Evolutionary conservation across 2,888 invertebrate species (phyloP).

Genomic region (Napeogenes inachia): DNA sequence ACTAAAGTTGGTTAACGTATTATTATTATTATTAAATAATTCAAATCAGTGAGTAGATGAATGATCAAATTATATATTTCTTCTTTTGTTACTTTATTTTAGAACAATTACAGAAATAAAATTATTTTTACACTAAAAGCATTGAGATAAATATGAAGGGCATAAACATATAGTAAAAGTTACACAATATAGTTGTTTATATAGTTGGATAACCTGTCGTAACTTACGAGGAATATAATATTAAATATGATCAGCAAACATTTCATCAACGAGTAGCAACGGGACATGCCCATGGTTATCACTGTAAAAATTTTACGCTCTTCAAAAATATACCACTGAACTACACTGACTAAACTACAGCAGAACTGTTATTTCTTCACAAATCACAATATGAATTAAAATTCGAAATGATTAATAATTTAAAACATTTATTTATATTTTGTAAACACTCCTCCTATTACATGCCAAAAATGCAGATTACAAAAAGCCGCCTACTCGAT

Average conservation of each 20-base stretch:
- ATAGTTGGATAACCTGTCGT: too few relatives aligned
- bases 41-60: too few relatives aligned
- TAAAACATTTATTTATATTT: slow-evolving; percentile 23
- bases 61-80: too few relatives aligned
- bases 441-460: slow-evolving; percentile 22
- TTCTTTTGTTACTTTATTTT: too few relatives aligned
- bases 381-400: not conserved
- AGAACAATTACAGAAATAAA: too few relatives aligned
- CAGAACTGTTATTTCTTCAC: not conserved
- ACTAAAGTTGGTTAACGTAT: too few relatives aligned
- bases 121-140: too few relatives aligned
- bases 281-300: slow-evolving; percentile 80
- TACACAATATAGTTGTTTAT: too few relatives aligned
- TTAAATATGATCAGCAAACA: slow-evolving; percentile 84
- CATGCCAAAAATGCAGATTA: not conserved
- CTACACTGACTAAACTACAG: not conserved
- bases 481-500: not conserved
- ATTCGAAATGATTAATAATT: not conserved
- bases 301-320: not conserved
- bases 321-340: not conserved
- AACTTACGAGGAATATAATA: slow-evolving; percentile 84
- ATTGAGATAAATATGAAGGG: too few relatives aligned
- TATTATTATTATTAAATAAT: too few relatives aligned
- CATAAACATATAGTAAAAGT: too few relatives aligned
- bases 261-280: slow-evolving; percentile 84